Percentiles rank a stretch among this genome's conserved stretches.
Evolutionary conservation across 2,888 invertebrate species (phyloP).

Genomic region (Morpho achilles): DNA sequence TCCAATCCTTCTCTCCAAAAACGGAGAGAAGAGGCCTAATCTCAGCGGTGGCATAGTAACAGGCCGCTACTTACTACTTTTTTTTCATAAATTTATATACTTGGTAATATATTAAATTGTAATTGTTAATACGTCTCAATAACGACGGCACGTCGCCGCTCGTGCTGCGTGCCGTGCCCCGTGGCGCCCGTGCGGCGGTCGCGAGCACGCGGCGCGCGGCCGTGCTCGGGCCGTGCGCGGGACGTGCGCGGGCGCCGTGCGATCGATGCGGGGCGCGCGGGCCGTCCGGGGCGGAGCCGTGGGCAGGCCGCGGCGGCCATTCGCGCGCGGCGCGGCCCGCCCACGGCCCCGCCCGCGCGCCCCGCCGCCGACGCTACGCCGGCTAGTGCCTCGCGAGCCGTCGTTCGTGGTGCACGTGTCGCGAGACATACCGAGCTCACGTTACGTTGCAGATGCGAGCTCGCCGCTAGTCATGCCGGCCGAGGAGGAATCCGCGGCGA

Average conservation of each 20-base stretch:
- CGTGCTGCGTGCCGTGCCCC: not conserved
- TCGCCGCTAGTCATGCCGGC: conserved; percentile 65
- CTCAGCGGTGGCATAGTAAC: no score
- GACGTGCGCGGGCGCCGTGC: conserved; percentile 25
- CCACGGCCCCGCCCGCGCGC: conserved; percentile 45
- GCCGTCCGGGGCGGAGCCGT: conserved; percentile 35
- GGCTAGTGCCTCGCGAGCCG: conserved; percentile 66
- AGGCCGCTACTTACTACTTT: no score
- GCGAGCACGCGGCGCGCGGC: not conserved
- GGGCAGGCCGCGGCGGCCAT: conserved; percentile 47
- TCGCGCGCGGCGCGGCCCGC: conserved; percentile 40
- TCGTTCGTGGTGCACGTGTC: conserved; percentile 52
- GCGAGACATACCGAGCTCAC: conserved; percentile 42
- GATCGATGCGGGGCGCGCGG: conserved; percentile 27
- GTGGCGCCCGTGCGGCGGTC: not conserved
- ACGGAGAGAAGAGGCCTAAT: no score
- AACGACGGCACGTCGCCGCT: no score
- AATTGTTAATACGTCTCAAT: no score
- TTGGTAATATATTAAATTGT: no score
- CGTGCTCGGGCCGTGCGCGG: conserved; percentile 18
- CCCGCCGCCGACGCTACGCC: conserved; percentile 40
- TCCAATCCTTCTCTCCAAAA: no score
- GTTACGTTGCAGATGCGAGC: conserved; percentile 69
- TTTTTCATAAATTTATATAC: not conserved
- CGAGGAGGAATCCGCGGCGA: conserved; percentile 69